phyloP scores from a whole-genome alignment of 53 echinoderm and acorn worm species.

The Astropecten irregularis region DNA sequence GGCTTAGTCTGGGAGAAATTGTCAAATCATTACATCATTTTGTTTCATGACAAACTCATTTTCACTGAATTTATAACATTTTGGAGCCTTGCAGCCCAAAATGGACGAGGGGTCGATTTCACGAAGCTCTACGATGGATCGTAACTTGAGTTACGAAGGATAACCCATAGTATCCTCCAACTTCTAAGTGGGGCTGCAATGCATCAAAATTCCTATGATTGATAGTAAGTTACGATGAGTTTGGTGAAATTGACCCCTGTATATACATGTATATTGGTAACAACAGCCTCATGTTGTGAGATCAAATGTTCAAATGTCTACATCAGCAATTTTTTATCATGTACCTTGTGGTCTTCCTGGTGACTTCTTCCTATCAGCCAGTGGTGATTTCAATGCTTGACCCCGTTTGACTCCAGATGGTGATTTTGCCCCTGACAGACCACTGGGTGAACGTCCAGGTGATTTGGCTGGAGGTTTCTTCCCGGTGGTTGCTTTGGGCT shows the following conservation, averaged over 20 bases:
- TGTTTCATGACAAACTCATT: not conserved
- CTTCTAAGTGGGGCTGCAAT: no score
- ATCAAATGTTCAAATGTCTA: not conserved
- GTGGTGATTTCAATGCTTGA: not conserved
- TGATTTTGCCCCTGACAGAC: conserved; percentile 18
- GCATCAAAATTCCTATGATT: no score
- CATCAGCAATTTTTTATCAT: not conserved
- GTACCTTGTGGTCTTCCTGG: conserved; percentile 27
- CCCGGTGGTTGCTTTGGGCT: not conserved
- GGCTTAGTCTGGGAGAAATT: not conserved
- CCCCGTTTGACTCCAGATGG: not conserved
- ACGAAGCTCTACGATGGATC: not conserved
- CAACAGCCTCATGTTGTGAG: not conserved
- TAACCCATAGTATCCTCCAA: no score
- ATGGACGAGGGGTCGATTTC: not conserved
- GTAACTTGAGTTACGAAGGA: no score
- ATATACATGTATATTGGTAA: not conserved
- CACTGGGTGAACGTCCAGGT: conserved; percentile 1
- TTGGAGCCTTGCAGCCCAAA: not conserved
- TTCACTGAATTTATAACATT: not conserved
- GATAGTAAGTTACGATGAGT: no score
- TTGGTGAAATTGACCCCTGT: no score
- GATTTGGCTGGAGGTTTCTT: not conserved
- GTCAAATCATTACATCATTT: not conserved
- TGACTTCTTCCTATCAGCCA: conserved; percentile 8